Percentiles rank a stretch among this genome's conserved stretches.
Conservation (phyloP, 1,140 invertebrate species). For the Dolichoris vasculosae region DNA sequence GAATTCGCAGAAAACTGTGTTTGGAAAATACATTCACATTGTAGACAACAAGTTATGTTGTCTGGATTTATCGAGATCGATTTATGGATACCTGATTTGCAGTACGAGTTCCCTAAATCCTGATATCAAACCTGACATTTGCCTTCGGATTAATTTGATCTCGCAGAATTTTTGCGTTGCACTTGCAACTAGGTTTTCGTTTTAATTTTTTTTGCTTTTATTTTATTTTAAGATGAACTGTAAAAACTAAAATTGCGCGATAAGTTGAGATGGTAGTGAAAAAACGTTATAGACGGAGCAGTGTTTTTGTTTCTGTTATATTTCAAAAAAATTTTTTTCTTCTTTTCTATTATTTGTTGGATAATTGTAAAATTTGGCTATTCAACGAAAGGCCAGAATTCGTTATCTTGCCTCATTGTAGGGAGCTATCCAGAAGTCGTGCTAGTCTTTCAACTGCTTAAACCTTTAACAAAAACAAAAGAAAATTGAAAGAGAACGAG, state of each 20-base stretch:
- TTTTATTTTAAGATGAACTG: slow-evolving; percentile 49
- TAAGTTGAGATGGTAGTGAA: not conserved
- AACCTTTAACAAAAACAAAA: slow-evolving; percentile 15
- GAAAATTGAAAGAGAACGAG: not conserved
- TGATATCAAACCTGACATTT: slow-evolving; percentile 47
- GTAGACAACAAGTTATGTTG: slow-evolving; percentile 52
- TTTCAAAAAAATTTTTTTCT: slow-evolving; percentile 38
- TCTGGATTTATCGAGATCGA: slow-evolving; percentile 43
- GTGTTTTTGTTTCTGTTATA: slow-evolving; percentile 38
- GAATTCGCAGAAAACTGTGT: slow-evolving; percentile 68
- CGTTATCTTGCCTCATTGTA: slow-evolving; percentile 62
- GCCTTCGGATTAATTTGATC: slow-evolving; percentile 50
- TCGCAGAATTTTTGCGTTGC: slow-evolving; percentile 50
- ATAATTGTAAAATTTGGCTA: slow-evolving; percentile 42
- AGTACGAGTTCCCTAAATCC: slow-evolving; percentile 47
- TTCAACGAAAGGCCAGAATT: slow-evolving; percentile 52
- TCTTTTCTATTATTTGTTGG: slow-evolving; percentile 45
- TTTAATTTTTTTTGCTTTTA: slow-evolving; percentile 25
- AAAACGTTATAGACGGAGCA: slow-evolving; percentile 9
- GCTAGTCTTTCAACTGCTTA: slow-evolving; percentile 52
- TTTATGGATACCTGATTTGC: slow-evolving; percentile 50
- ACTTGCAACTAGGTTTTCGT: slow-evolving; percentile 51
- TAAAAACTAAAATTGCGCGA: slow-evolving; percentile 39
- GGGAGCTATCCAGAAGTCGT: slow-evolving; percentile 60
- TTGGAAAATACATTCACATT: slow-evolving; percentile 69